These are phyloP conservation scores for Chaenogobius annularis DNA, from an alignment of 2,113 vertebrate genomes.

Conservation along the genomic window DNA sequence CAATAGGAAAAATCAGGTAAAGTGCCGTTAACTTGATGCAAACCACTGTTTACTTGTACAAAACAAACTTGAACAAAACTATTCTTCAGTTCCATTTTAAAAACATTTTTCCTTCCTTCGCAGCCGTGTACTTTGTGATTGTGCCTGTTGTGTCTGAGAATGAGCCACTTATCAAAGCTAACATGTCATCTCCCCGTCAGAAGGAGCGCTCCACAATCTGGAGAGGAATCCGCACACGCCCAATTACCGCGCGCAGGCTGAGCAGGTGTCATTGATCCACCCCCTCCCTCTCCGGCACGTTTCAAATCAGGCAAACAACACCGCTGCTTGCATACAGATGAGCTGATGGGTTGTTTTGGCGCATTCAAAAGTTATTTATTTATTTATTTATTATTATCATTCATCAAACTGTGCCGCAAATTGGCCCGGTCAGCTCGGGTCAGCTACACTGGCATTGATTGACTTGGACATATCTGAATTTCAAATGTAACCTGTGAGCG, in stretches of 20 bases:
- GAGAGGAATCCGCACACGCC: conserved; percentile 33
- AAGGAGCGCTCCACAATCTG: conserved; percentile 48
- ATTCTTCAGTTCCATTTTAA: background rate
- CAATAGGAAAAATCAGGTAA: no score
- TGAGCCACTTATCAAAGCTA: conserved; percentile 21
- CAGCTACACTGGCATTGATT: conserved; percentile 45
- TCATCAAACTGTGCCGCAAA: conserved; percentile 9
- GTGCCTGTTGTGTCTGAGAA: conserved; percentile 6
- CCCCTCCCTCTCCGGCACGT: conserved; percentile 40
- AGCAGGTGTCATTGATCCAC: conserved; percentile 53
- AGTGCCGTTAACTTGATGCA: no score
- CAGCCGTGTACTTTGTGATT: background rate
- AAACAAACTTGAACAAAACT: no score
- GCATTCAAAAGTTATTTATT: conserved; percentile 37
- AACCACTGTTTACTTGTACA: no score
- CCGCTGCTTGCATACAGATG: conserved; percentile 51
- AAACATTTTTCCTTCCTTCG: background rate
- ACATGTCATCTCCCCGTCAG: conserved; percentile 32
- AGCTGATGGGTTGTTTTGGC: conserved; percentile 41
- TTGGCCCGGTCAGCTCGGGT: conserved; percentile 41
- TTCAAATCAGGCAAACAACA: conserved; percentile 62
- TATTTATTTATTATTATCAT: background rate
- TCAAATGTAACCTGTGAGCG: conserved; percentile 44
- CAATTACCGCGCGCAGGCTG: conserved; percentile 52
- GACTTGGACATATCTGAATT: conserved; percentile 33